Evolutionary conservation across 2,888 invertebrate species (phyloP).

Genomic region (Plebejus argus): DNA sequence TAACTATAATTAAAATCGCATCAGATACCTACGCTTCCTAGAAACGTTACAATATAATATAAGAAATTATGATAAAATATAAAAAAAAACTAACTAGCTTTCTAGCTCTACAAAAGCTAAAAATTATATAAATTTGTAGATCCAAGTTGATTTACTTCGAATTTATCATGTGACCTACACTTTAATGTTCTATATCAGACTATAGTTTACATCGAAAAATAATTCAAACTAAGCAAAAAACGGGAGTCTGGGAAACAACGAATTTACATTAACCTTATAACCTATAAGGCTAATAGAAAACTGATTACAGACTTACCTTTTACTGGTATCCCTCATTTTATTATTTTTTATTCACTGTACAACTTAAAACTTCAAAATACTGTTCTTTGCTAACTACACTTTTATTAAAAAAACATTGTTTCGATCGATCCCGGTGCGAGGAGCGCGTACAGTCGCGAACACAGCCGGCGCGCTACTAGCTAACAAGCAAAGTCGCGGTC

Average conservation of each 20-base stretch:
- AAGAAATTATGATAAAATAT: no score
- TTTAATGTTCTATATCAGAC: neutral
- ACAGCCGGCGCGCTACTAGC: neutral
- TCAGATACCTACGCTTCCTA: no score
- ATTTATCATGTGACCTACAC: no score
- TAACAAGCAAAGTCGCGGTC: neutral
- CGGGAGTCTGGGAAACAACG: neutral
- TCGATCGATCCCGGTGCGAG: neutral
- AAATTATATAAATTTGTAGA: no score
- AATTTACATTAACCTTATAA: neutral
- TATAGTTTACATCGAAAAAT: neutral
- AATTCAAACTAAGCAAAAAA: neutral
- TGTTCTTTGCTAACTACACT: neutral
- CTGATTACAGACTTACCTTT: slow-evolving; percentile 35
- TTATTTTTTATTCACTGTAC: slow-evolving; percentile 12
- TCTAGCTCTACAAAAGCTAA: no score
- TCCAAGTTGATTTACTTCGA: no score
- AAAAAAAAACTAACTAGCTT: no score
- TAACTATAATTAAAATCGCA: no score
- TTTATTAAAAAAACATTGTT: slow-evolving; percentile 1
- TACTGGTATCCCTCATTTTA: slow-evolving; percentile 42
- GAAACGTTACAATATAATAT: no score
- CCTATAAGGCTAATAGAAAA: neutral
- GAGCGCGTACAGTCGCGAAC: neutral
- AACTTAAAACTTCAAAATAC: neutral